These are phyloP conservation scores for Solenodon paradoxus DNA, from an alignment of 2,113 vertebrate species.

Conservation along the genomic window DNA sequence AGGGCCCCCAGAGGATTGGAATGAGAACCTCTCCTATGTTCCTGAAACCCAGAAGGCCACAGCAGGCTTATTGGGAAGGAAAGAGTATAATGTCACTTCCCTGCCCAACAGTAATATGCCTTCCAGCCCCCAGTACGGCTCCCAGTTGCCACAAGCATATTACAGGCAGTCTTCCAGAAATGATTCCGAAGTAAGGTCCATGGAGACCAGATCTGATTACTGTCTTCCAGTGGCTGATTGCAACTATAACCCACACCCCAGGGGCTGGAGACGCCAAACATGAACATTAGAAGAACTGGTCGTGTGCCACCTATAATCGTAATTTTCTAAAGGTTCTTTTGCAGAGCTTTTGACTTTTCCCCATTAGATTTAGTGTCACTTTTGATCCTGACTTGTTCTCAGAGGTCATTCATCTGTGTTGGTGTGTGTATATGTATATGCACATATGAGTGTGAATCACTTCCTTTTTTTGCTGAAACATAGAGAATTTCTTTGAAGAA, in stretches of 20 bases:
- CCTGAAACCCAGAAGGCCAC: slow-evolving; percentile 66
- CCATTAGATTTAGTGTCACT: background rate
- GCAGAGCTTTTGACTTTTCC: background rate
- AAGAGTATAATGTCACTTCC: slow-evolving; percentile 65
- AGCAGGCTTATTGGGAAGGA: slow-evolving; percentile 39
- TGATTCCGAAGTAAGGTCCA: slow-evolving; percentile 77
- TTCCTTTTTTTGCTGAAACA: background rate
- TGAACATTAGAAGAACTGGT: slow-evolving; percentile 69
- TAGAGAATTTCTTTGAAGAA: background rate
- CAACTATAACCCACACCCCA: slow-evolving; percentile 86
- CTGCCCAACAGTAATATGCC: slow-evolving; percentile 76
- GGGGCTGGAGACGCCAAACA: slow-evolving; percentile 86
- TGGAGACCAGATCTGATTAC: slow-evolving; percentile 83
- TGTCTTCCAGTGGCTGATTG: slow-evolving; percentile 76
- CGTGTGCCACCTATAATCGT: background rate
- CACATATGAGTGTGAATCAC: background rate
- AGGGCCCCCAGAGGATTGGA: slow-evolving; percentile 87
- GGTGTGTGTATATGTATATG: background rate
- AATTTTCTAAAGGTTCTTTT: background rate
- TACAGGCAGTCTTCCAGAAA: slow-evolving; percentile 83
- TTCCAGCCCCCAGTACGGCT: slow-evolving; percentile 75
- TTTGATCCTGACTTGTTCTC: background rate
- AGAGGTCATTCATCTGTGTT: background rate
- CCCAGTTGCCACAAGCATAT: slow-evolving; percentile 81
- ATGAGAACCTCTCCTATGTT: slow-evolving; percentile 82